Conservation (phyloP, 2,113 vertebrate species). For the Acanthochromis polyacanthus region DNA sequence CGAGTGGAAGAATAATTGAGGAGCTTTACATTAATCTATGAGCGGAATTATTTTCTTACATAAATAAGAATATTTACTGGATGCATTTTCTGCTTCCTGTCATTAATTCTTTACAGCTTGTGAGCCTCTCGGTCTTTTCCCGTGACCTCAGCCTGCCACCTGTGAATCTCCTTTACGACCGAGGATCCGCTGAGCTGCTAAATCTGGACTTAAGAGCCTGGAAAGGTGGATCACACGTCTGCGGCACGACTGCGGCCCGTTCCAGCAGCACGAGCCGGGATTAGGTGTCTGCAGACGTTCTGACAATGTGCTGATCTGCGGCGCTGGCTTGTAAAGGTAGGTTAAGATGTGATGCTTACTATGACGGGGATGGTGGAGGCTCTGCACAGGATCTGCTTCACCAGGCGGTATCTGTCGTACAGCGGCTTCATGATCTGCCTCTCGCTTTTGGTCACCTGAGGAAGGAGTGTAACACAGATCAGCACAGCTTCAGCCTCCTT, state of each 20-base stretch:
- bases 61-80: background rate
- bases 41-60: background rate
- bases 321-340: background rate
- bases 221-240: conserved; percentile 23
- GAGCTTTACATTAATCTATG: background rate
- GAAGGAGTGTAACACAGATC: conserved; percentile 28
- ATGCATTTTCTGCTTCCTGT: background rate
- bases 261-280: conserved; percentile 36
- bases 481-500: background rate
- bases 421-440: conserved; percentile 95
- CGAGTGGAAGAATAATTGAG: background rate
- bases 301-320: conserved; percentile 28
- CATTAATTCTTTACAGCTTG: background rate
- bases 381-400: conserved; percentile 97
- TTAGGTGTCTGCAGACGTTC: conserved; percentile 37
- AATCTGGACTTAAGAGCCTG: conserved; percentile 45
- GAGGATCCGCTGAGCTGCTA: conserved; percentile 36
- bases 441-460: conserved; percentile 92
- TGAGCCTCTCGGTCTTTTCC: conserved; percentile 8
- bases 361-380: conserved; percentile 94
- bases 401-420: conserved; percentile 96
- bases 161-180: conserved; percentile 40
- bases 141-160: conserved; percentile 44
- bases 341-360: conserved; percentile 86
- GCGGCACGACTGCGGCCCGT: conserved; percentile 25